Percentiles rank a stretch among this genome's conserved stretches.
Conservation (phyloP, 2,888 invertebrate genomes). For the Lepetodrilus schrolli region DNA sequence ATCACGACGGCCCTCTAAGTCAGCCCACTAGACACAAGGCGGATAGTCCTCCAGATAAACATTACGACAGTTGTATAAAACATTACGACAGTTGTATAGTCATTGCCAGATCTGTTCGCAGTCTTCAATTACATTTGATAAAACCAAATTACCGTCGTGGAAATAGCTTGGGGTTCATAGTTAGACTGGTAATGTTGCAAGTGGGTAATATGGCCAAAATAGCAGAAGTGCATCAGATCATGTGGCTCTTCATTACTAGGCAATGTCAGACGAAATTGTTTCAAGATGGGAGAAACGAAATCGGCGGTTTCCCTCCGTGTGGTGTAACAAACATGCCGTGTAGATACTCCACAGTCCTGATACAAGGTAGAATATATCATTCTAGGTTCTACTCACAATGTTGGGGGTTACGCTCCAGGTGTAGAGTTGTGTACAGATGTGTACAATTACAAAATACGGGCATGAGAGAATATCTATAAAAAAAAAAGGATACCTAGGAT, state of each 20-base stretch:
- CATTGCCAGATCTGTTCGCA: neutral
- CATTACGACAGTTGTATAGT: neutral
- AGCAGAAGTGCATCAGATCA: constrained; percentile 1
- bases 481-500: no score
- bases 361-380: no score
- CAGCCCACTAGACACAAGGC: no score
- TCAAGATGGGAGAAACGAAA: constrained; percentile 16
- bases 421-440: no score
- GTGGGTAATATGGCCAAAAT: neutral
- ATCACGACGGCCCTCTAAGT: no score
- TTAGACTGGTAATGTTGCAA: neutral
- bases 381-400: no score
- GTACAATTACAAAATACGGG: no score
- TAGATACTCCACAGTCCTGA: no score
- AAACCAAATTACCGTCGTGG: constrained; percentile 1
- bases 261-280: neutral
- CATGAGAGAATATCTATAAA: no score
- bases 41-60: neutral
- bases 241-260: neutral
- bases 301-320: no score
- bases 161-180: constrained; percentile 1
- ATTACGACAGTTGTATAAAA: neutral
- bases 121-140: constrained; percentile 19
- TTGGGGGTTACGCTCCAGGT: no score
- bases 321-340: no score